Evolutionary conservation across 2,113 vertebrate genomes (phyloP), one percentile per base, ranked within the genome.

Genomic region (Carassius carassius): DNA sequence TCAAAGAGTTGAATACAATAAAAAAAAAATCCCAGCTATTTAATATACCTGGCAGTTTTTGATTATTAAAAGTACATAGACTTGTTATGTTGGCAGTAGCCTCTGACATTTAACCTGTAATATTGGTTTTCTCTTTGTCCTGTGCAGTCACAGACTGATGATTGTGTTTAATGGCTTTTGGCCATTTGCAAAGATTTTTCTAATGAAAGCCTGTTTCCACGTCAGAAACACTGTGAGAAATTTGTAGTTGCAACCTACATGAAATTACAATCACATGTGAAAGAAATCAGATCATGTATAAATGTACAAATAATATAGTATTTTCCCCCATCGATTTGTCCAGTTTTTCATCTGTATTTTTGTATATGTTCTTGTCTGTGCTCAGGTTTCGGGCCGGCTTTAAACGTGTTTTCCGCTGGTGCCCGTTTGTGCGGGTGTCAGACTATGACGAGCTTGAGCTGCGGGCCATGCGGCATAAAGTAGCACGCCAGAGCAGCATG

Each of bases 311-410:
- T 47, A 47, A 47, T 47, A 12, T 47, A 12, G 44, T 2, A 0
- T 47, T 47, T 47, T 47, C 3, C 2, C 44, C 44, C 44, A 47
- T 47, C 3, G 44, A 47, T 47, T 12, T 47, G 44, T 47, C 3
- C 44, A 47, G 44, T 12, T 47, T 12, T 47, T 47, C 44, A 47
- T 47, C 44, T 25, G n/a, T n/a, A n/a, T 19, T 63, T 29, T 49
- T 76, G 60, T 65, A 11, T 35, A 67, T 44, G 2, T 41, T 72
- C 32, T 62, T 77, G 21, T 84, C n/a, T 49, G 3, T 4, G n/a
- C 0, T 12, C 86, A 99, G 98, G 90, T 99, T 99, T 88, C 94
- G 98, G 75, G 97, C 97, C 0, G 98, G 98, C 58, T 99, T 99
- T 92, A 99, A 98, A 92, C 89, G 90, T 85, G 98, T 95, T 0